These are phyloP conservation scores for Cygnus atratus DNA, from an alignment of 2,113 vertebrate genomes.

Conservation along the genomic window DNA sequence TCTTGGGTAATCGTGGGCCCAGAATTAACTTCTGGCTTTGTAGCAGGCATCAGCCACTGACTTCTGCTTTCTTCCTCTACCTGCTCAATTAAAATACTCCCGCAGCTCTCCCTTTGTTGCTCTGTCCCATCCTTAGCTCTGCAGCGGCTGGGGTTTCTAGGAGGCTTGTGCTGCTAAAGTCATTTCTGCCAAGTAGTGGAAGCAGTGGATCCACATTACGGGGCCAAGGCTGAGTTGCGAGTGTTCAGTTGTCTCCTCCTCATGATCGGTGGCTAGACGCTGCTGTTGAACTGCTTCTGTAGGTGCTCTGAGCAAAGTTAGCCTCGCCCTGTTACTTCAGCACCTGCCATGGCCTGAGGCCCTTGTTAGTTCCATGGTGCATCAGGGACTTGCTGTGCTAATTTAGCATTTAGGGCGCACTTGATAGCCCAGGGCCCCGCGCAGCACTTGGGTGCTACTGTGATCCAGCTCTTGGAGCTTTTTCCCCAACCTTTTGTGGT, in stretches of 20 bases:
- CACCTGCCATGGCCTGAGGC: not conserved
- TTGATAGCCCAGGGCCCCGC: not conserved
- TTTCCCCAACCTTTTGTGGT: not conserved
- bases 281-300: not conserved
- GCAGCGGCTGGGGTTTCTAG: slow-evolving; percentile 8
- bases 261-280: not conserved
- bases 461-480: not conserved
- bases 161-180: slow-evolving; percentile 29
- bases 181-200: not conserved
- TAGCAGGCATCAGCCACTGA: slow-evolving; percentile 28
- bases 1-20: slow-evolving; percentile 37
- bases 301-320: not conserved
- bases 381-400: not conserved
- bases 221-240: not conserved
- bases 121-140: slow-evolving; percentile 19
- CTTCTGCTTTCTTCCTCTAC: slow-evolving; percentile 13
- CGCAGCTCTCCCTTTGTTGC: slow-evolving; percentile 20
- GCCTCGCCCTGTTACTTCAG: not conserved
- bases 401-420: slow-evolving; percentile 14
- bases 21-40: slow-evolving; percentile 18
- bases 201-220: not conserved
- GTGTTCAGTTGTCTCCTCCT: not conserved
- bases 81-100: slow-evolving; percentile 28
- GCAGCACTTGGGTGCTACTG: not conserved
- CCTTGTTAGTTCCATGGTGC: not conserved